phyloP scores from a whole-genome alignment of 1,140 invertebrate genomes.

The Lepidurus packardi region DNA sequence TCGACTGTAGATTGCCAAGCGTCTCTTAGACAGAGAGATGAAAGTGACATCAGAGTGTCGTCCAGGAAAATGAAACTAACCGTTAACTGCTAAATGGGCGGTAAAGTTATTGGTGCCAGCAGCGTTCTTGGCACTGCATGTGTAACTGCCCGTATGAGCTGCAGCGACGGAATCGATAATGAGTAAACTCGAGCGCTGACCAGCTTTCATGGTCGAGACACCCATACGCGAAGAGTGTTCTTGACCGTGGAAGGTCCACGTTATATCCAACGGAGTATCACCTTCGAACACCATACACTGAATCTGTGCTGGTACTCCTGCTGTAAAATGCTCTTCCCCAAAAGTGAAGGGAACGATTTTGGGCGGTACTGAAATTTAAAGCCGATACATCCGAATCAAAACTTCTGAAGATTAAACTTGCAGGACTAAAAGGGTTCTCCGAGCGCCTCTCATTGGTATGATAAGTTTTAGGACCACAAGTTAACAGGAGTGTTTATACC shows the following conservation, averaged over 20 bases:
- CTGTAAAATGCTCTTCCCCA: slow-evolving; percentile 68
- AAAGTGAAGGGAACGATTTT: slow-evolving; percentile 70
- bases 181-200: slow-evolving; percentile 59
- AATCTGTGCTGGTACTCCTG: slow-evolving; percentile 67
- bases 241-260: slow-evolving; percentile 68
- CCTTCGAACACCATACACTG: slow-evolving; percentile 67
- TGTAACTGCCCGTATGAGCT: slow-evolving; percentile 47
- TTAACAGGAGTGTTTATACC: slow-evolving; percentile 29
- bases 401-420: not conserved
- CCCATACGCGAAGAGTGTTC: slow-evolving; percentile 41
- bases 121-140: slow-evolving; percentile 44
- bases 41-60: not conserved
- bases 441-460: not conserved
- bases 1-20: slow-evolving; percentile 8
- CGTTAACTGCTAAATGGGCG: slow-evolving; percentile 37
- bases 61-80: slow-evolving; percentile 25
- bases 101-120: slow-evolving; percentile 41
- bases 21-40: not conserved
- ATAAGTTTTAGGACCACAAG: not conserved
- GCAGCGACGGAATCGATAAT: slow-evolving; percentile 66
- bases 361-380: slow-evolving; percentile 56
- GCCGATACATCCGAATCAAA: not conserved
- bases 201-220: slow-evolving; percentile 47
- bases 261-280: slow-evolving; percentile 63
- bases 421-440: not conserved